A percentile compares a stretch with the other conserved stretches of the same genome.
Evolutionary conservation across 2,113 vertebrate species (phyloP).

Genomic region (Dasypus novemcinctus): DNA sequence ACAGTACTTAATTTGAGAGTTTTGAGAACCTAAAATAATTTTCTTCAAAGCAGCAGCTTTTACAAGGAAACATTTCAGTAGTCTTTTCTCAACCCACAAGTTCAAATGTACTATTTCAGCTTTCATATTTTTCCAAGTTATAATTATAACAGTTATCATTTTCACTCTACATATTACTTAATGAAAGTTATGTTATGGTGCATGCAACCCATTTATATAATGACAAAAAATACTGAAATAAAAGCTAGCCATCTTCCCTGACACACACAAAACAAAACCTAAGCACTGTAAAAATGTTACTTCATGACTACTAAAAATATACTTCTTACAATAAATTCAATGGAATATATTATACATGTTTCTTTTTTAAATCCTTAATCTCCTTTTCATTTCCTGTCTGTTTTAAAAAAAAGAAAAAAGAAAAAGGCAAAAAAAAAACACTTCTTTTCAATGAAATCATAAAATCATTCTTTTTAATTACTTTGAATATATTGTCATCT

Average conservation of each 20-base stretch:
- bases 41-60: constrained; percentile 25
- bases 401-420: not conserved
- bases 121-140: not conserved
- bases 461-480: constrained; percentile 53
- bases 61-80: not conserved
- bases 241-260: not conserved
- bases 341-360: not conserved
- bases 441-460: constrained; percentile 41
- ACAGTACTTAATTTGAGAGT: not conserved
- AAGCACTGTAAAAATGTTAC: not conserved
- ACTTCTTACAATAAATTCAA: not conserved
- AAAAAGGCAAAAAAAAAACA: not conserved
- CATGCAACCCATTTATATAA: not conserved
- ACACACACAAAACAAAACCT: not conserved
- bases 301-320: constrained; percentile 7
- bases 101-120: not conserved
- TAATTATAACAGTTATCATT: not conserved
- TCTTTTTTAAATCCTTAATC: constrained; percentile 6
- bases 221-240: constrained; percentile 6
- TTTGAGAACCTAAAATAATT: constrained; percentile 1
- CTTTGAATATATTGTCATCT: constrained; percentile 51
- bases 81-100: not conserved
- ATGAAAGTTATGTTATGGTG: not conserved
- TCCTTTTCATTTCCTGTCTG: constrained; percentile 22
- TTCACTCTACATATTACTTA: not conserved